phyloP scores from a whole-genome alignment of 2,113 vertebrate species.

The Pyrgilauda ruficollis region DNA sequence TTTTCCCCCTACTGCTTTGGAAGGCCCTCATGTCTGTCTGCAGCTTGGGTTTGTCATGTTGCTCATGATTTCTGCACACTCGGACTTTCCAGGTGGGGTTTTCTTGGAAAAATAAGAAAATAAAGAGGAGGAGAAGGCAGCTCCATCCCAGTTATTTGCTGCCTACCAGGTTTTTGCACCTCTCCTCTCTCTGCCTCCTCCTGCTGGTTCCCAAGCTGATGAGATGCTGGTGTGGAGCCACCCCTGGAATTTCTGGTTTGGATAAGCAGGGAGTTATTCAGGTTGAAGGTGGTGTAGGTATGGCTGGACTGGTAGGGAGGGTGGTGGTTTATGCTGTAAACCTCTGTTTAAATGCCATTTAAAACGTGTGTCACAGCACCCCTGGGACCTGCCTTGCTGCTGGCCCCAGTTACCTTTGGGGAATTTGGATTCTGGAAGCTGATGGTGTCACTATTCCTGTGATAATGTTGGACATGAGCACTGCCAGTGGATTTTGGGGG shows the following conservation, averaged over 20 bases:
- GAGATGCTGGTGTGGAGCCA: fast-evolving
- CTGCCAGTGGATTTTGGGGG: neutral
- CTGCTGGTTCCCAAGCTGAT: neutral
- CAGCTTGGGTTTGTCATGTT: fast-evolving
- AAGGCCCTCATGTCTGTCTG: neutral
- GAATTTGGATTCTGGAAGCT: neutral
- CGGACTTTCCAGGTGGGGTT: neutral
- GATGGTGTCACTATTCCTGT: neutral
- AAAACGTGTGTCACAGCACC: neutral
- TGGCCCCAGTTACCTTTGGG: neutral
- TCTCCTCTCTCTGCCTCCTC: neutral
- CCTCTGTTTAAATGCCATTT: neutral
- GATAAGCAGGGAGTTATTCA: neutral
- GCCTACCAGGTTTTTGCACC: neutral
- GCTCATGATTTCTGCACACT: fast-evolving
- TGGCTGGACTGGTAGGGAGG: neutral
- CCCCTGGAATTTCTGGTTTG: neutral
- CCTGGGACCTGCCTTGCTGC: neutral
- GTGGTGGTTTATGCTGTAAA: neutral
- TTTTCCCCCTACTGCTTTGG: neutral
- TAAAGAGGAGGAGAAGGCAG: neutral
- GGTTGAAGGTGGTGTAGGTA: neutral
- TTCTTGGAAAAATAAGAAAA: neutral
- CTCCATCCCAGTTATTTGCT: neutral
- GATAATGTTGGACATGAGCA: fast-evolving